phyloP scores from a whole-genome alignment of 2,113 vertebrate genomes.

The Osmerus eperlanus region DNA sequence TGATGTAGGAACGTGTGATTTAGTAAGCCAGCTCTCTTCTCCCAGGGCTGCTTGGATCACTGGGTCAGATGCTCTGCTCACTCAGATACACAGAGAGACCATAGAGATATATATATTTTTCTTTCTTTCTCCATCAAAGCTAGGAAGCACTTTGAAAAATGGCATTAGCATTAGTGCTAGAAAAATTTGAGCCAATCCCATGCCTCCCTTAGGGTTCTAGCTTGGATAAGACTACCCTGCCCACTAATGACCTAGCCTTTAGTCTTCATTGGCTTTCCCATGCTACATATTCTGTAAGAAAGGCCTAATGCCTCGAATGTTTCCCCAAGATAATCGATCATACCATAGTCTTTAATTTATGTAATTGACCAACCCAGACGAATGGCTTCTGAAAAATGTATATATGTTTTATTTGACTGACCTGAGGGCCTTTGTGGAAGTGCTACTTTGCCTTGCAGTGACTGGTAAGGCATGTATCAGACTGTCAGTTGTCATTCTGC shows the following conservation, averaged over 20 bases:
- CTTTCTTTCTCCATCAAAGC: slow-evolving; percentile 11
- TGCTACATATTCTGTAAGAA: not conserved
- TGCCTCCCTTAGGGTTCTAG: not conserved
- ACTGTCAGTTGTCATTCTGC: not conserved
- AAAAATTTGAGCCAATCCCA: not conserved
- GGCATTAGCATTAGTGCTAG: not conserved
- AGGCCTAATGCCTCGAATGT: not conserved
- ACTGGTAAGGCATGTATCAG: not conserved
- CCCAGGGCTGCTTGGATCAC: too few relatives aligned
- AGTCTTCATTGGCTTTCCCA: too few relatives aligned
- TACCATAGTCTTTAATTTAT: slow-evolving; percentile 11
- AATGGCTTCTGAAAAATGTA: not conserved
- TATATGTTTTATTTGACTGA: slow-evolving; percentile 7
- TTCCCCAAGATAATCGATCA: slow-evolving; percentile 8
- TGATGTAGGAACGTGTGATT: too few relatives aligned
- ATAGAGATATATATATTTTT: slow-evolving; percentile 12
- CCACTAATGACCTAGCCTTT: not conserved
- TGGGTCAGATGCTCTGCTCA: too few relatives aligned
- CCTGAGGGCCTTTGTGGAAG: not conserved
- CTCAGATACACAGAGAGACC: too few relatives aligned
- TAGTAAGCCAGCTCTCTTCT: too few relatives aligned
- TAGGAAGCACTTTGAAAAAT: slow-evolving; percentile 40
- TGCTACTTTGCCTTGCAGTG: slow-evolving; percentile 2
- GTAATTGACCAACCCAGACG: slow-evolving; percentile 9
- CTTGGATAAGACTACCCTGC: not conserved